Base-by-base conservation (phyloP, 2,888 invertebrate species). In the Sisyra terminalis region DNA sequence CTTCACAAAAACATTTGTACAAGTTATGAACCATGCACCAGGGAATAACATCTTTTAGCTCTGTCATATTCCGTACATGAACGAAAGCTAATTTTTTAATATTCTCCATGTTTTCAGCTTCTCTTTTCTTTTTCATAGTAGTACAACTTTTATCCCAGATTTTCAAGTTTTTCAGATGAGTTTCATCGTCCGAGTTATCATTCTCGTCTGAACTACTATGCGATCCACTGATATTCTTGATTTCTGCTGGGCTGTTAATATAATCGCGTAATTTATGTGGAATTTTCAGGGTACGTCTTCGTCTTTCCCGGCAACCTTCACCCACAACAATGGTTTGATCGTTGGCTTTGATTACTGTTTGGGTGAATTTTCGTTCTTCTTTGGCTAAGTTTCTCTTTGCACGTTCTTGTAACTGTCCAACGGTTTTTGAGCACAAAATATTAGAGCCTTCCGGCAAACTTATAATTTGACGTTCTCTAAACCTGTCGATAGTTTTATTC, bases 291-390 rank as follows among this genome's bases (percentile, higher is more conserved):
- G 67, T 67, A 49, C 79, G 60, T 52, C 64, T 71, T 41, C 68
- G 61, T 57, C 67, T 53, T 55, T 63, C 61, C 47, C 63, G 59
- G 24, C 59, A 60, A 44, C 65, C 64, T 5, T 66, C 60, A 46
- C 76, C 76, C 18, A 80, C 64, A 7, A 79, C 57, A 49, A 78
- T 69, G 39, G 75, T 75, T 57, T 75, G 72, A 51, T 77, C 70
- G 17, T 71, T 73, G 8, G 74, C 70, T 34, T 75, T 60, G 43
- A 81, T 73, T 16, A 81, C 69, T 3, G 81, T 81, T 51, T 79
- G 77, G 11, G 75, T 77, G 57, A 81, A 81, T 53, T 79, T 78
- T 55, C 74, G 70, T 56, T 81, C 80, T 52, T 75, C 75, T 56
- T 72, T 76, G 1, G 79, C 73, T 46, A 81, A 59, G 44, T 70